Conservation (phyloP, 2,797 vertebrate genomes). For the Sebastes matsubarae region DNA sequence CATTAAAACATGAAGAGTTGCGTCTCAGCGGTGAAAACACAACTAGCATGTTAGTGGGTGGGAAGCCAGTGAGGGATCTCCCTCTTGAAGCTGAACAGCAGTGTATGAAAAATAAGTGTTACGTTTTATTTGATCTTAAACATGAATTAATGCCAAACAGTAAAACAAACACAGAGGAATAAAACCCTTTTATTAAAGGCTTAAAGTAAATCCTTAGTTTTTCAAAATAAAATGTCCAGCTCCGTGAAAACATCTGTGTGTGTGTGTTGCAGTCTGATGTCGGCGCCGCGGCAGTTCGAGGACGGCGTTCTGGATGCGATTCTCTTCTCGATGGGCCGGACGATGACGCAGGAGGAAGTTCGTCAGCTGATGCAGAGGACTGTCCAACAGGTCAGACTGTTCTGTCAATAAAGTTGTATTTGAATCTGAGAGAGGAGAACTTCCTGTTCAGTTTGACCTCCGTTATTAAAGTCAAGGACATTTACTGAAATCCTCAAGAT, state of each 20-base stretch:
- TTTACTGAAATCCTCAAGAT: no score
- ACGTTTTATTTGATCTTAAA: neutral
- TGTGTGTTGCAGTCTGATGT: constrained; percentile 40
- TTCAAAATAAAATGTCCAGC: neutral
- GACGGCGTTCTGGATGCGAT: constrained; percentile 88
- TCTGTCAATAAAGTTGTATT: neutral
- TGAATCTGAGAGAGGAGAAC: neutral
- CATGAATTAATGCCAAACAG: neutral
- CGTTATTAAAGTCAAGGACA: neutral
- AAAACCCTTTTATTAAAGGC: no score
- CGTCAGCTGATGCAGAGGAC: constrained; percentile 90
- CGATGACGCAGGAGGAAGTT: constrained; percentile 92
- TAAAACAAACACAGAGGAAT: no score
- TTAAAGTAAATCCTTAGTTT: neutral
- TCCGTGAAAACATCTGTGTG: neutral
- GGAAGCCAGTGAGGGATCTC: neutral
- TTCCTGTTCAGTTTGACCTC: neutral
- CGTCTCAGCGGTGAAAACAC: no score
- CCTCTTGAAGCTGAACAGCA: no score
- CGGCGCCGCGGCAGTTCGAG: constrained; percentile 66
- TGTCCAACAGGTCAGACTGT: constrained; percentile 84
- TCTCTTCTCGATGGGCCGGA: constrained; percentile 91
- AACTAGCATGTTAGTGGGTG: neutral
- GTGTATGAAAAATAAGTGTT: neutral
- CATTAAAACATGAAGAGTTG: no score